Conservation (phyloP, 2,888 invertebrate genomes). For the Drosophila leonis region DNA sequence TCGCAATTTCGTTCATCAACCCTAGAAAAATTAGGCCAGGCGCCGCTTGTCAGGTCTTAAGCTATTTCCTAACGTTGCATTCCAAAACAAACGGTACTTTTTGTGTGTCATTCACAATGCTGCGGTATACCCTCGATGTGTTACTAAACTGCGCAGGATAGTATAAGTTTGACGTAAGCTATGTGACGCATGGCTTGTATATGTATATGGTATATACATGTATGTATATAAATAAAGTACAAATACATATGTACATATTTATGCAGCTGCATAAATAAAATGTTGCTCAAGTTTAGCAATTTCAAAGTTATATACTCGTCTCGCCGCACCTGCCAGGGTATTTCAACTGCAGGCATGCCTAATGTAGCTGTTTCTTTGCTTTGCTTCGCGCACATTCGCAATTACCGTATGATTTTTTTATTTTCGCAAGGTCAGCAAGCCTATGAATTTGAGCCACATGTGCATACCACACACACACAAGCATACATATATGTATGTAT, state of each 20-base stretch:
- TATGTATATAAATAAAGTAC: too few species aligned
- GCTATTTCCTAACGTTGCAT: background rate
- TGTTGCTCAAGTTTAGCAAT: background rate
- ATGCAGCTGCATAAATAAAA: background rate
- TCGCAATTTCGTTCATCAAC: constrained; percentile 12
- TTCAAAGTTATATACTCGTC: background rate
- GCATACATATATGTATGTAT: background rate
- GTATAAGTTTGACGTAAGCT: background rate
- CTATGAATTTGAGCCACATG: constrained; percentile 14
- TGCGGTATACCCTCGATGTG: background rate
- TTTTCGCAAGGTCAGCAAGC: constrained; percentile 41
- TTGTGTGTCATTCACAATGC: background rate
- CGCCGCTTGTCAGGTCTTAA: constrained; percentile 11
- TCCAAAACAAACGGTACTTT: background rate
- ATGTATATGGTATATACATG: background rate
- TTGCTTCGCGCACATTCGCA: constrained; percentile 12
- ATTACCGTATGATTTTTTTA: constrained; percentile 12
- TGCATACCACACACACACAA: constrained; percentile 1
- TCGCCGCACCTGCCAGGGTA: background rate
- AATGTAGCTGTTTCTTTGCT: background rate
- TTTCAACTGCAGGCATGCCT: background rate
- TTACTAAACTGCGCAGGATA: background rate
- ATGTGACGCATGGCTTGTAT: background rate
- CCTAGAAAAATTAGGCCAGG: constrained; percentile 17
- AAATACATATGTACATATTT: background rate